Evolutionary conservation across 2,888 invertebrate species (phyloP).

Genomic region (Watsonalla cultraria): DNA sequence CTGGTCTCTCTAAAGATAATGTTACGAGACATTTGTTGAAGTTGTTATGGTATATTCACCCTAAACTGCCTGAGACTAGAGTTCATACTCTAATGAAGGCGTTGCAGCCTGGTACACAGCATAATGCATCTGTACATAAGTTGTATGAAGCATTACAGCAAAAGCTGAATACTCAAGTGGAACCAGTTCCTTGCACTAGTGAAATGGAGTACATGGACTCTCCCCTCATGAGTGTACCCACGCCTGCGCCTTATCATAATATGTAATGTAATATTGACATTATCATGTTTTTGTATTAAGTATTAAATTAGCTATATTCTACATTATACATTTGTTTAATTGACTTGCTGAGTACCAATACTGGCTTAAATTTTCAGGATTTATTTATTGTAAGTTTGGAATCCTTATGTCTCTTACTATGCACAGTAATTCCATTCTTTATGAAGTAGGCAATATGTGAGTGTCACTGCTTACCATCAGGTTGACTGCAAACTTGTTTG

Average conservation of each 20-base stretch:
- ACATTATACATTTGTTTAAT: constrained; percentile 9
- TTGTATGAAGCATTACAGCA: constrained; percentile 88
- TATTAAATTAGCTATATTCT: constrained; percentile 24
- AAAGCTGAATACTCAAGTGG: constrained; percentile 85
- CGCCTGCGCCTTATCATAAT: constrained; percentile 85
- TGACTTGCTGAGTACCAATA: background rate
- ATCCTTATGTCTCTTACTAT: too few relatives aligned
- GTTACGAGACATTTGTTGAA: constrained; percentile 94
- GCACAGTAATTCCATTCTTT: too few relatives aligned
- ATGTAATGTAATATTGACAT: constrained; percentile 21
- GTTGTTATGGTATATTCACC: constrained; percentile 93
- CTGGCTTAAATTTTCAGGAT: background rate
- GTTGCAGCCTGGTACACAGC: constrained; percentile 86
- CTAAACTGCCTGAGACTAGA: constrained; percentile 88
- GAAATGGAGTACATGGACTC: constrained; percentile 89
- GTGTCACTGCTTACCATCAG: too few relatives aligned
- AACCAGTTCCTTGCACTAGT: constrained; percentile 80
- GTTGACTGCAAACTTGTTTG: too few relatives aligned
- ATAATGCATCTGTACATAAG: constrained; percentile 90
- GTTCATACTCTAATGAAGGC: constrained; percentile 90
- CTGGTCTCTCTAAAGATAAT: constrained; percentile 92
- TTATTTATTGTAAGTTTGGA: background rate
- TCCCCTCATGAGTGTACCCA: constrained; percentile 90
- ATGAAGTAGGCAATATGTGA: too few relatives aligned
- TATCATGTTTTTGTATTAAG: constrained; percentile 7